Base-by-base conservation (phyloP, 1,140 invertebrate genomes). In the Contarinia nasturtii region DNA sequence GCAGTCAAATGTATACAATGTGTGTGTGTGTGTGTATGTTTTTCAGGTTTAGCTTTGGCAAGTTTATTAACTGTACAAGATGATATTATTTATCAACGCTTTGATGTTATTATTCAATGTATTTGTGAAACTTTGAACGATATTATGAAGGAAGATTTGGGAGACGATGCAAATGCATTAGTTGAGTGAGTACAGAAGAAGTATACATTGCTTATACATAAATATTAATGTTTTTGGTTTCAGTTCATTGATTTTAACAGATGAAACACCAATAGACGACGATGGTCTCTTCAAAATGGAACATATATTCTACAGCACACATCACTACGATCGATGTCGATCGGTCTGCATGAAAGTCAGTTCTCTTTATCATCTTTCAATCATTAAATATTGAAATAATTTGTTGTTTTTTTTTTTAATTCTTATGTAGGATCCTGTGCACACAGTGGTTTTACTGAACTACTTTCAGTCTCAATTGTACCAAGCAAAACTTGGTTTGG, bases 121-220 rank as follows among this genome's bases (percentile, higher is more conserved):
- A 76, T 92, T 53, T 75, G 82, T 22, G 84, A 91, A 67, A 77
- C 84, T 7, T 64, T 95, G 37, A 86, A 90, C 66, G 90, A 95
- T 60, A 76, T 94, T 43, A 80, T 76, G 57, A 78, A 75, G 56
- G 71, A 68, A 44, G 81, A 86, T 54, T 27, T 27, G 10, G 27
- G 10, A 27, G 79, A 85, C 14, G 73, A 69, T 50, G 76, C 14
- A 60, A 60, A 53, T 71, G 72, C 54, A 61, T 76, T 40, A 80
- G 84, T 80, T 85, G 68, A 79, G 77, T 70, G 34, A 36, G 15
- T 27, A 7, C 20, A 27, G 27, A 27, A 27, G 4, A 27, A 8
- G 18, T 2, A 27, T 15, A 27, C 38, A 45, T 44, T 47, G n/a
- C n/a, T n/a, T n/a, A n/a, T 44, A 37, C n/a, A 47, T 27, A 18